These are phyloP conservation scores for Melanotaenia pygmaea DNA, from an alignment of 2,797 vertebrate species.

Conservation along the genomic window DNA sequence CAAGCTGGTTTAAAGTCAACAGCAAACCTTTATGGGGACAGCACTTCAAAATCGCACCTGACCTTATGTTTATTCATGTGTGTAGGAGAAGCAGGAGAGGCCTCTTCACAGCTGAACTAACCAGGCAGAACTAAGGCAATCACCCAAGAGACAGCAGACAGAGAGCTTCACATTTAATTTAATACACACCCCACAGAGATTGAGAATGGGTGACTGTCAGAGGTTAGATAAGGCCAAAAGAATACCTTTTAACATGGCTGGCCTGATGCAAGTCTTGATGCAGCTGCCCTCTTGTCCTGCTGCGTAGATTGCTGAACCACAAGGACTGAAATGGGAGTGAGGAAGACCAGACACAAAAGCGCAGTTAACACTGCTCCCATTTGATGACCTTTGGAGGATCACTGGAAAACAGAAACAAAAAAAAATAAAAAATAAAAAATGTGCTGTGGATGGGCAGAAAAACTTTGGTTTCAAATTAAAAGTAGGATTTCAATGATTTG, in stretches of 20 bases:
- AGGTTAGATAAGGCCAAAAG: slow-evolving; percentile 52
- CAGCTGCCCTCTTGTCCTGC: slow-evolving; percentile 39
- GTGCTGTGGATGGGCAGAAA: background rate
- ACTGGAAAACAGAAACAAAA: slow-evolving; percentile 18
- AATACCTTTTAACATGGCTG: slow-evolving; percentile 55
- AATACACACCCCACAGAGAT: slow-evolving; percentile 48
- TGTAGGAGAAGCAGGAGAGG: slow-evolving; percentile 53
- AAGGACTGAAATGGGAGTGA: slow-evolving; percentile 19
- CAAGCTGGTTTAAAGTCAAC: slow-evolving; percentile 22
- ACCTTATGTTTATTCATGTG: slow-evolving; percentile 71
- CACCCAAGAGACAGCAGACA: slow-evolving; percentile 45
- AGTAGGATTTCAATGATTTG: slow-evolving; percentile 1
- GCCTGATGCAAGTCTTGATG: slow-evolving; percentile 53
- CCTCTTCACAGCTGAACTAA: slow-evolving; percentile 31
- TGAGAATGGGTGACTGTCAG: slow-evolving; percentile 44
- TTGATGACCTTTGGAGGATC: slow-evolving; percentile 54
- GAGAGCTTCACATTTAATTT: slow-evolving; percentile 57
- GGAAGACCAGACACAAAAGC: slow-evolving; percentile 26
- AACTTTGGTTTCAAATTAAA: background rate
- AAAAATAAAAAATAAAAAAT: slow-evolving; percentile 31
- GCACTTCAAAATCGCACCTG: slow-evolving; percentile 41
- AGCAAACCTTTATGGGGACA: slow-evolving; percentile 15
- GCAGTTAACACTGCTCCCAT: slow-evolving; percentile 48
- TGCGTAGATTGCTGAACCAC: slow-evolving; percentile 18
- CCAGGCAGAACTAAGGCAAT: slow-evolving; percentile 64